A percentile compares a stretch with the other conserved stretches of the same genome.
Evolutionary conservation across 1,140 invertebrate genomes (phyloP).

Genomic region (Drosophila orena): DNA sequence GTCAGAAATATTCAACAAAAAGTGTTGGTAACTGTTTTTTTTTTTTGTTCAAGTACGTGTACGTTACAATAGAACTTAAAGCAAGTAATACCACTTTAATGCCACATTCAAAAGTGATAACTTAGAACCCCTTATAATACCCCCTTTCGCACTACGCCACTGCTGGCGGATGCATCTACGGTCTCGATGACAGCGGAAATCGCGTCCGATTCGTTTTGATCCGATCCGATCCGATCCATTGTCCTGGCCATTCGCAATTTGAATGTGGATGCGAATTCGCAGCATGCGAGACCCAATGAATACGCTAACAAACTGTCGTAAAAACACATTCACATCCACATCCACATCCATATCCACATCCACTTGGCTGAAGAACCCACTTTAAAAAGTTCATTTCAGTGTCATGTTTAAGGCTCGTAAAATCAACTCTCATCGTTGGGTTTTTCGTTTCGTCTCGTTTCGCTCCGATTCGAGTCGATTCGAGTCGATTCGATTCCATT

Average conservation of each 20-base stretch:
- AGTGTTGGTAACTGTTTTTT: no score
- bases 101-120: no score
- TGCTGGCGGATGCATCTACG: neutral
- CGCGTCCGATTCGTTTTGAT: neutral
- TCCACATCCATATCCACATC: neutral
- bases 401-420: constrained; percentile 60
- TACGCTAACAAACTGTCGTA: constrained; percentile 24
- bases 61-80: neutral
- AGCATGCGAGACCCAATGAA: neutral
- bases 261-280: neutral
- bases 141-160: neutral
- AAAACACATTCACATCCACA: no score
- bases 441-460: constrained; percentile 4
- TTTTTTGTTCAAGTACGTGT: no score
- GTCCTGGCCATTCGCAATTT: neutral
- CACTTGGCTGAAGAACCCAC: constrained; percentile 1
- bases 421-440: constrained; percentile 46
- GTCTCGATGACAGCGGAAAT: constrained; percentile 27
- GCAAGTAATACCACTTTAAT: no score
- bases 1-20: no score
- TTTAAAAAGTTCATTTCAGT: constrained; percentile 39
- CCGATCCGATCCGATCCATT: neutral
- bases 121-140: no score
- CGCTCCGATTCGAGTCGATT: constrained; percentile 4
- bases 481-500: constrained; percentile 20